Base-by-base conservation (phyloP, 2,113 vertebrate genomes). In the Otocyon megalotis region DNA sequence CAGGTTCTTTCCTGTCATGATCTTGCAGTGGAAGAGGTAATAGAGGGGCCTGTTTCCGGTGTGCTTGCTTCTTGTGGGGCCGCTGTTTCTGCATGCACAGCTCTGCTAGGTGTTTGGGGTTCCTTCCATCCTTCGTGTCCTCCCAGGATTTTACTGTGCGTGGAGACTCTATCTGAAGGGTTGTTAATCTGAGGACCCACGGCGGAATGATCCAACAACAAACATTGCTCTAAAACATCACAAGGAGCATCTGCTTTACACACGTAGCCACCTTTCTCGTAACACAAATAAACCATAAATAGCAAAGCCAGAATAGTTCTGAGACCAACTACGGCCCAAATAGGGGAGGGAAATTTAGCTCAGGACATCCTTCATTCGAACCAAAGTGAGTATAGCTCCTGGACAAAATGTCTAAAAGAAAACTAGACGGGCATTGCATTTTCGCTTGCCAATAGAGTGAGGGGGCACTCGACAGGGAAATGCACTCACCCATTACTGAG, bases 181-280 rank as follows among this genome's bases (percentile, higher is more conserved):
- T 30, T 28, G 53, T 30, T 58, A 3, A 48, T 32, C 54, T 69
- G 11, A 82, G 48, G 54, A 62, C 19, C 16, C 22, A 20, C 0
- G 0, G 26, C 13, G 56, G 16, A 28, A 90, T 5, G n/a, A 62
- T 35, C 30, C 50, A 92, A 20, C 1, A 15, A 5, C 65, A 56
- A 24, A 76, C 19, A 8, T 17, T 58, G 16, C 53, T 62, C 50
- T 86, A 20, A n/a, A 63, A 54, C 28, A 69, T 19, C 4, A 0
- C 17, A 28, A 60, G 16, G 9, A 24, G 1, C 1, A 0, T 50
- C 22, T 54, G 22, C 74, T 62, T 53, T 43, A 14, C 0, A 3
- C 15, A 43, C 2, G 1, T 3, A 54, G 17, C 3, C 22, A 8
- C 22, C 20, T 81, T 80, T 72, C 58, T 88, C 13, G 15, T 37